A percentile compares a stretch with the other conserved stretches of the same genome.
These are phyloP conservation scores for Sminthurinus aureus DNA, from an alignment of 2,888 invertebrate species.

Conservation along the genomic window DNA sequence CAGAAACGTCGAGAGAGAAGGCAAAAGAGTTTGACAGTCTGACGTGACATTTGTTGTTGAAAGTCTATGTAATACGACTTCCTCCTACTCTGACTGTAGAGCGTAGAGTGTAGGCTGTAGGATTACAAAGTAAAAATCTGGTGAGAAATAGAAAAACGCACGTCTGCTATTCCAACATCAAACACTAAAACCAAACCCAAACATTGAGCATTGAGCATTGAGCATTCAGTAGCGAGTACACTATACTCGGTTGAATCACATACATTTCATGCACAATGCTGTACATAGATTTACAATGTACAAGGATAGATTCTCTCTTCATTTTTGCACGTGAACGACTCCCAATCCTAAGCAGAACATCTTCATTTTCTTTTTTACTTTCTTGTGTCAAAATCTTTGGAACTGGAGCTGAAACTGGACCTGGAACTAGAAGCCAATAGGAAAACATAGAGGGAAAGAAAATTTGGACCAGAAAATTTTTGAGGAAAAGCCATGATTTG, in stretches of 20 bases:
- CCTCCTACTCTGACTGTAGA: too few relatives aligned
- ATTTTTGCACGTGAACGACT: constrained; percentile 16
- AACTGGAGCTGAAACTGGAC: background rate
- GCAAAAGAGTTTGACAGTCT: constrained; percentile 17
- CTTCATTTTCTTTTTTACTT: background rate
- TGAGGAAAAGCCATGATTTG: background rate
- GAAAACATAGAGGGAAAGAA: background rate
- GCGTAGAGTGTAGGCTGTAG: background rate
- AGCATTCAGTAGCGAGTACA: too few relatives aligned
- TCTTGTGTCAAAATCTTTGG: background rate
- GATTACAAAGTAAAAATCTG: background rate
- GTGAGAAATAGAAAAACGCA: constrained; percentile 12
- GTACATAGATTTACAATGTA: too few relatives aligned
- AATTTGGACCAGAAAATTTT: background rate
- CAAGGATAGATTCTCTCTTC: too few relatives aligned
- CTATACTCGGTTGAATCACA: too few relatives aligned
- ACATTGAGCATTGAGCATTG: too few relatives aligned
- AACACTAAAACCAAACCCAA: background rate
- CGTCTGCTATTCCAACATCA: background rate
- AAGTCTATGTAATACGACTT: too few relatives aligned
- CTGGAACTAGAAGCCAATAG: background rate
- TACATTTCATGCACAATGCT: too few relatives aligned
- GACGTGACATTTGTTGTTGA: background rate
- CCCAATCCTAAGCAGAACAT: constrained; percentile 17
- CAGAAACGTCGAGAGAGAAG: background rate